Conservation (phyloP, 2,797 vertebrate species). For the Eurystomus glaucurus region DNA sequence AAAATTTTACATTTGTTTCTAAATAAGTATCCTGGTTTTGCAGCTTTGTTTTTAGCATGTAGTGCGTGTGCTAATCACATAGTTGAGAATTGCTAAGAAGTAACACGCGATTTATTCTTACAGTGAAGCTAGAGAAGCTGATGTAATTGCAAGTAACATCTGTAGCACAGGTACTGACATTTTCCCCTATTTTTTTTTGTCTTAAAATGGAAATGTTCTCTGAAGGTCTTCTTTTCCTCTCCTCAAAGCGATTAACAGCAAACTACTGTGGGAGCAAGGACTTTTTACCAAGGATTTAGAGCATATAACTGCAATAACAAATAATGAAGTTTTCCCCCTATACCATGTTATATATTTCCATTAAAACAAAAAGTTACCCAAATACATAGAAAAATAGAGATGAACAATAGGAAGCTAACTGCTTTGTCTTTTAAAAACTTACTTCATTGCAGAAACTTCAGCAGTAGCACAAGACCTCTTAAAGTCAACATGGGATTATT, state of each 20-base stretch:
- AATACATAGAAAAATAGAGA: background rate
- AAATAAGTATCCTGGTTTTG: background rate
- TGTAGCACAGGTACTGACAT: background rate
- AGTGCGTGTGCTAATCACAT: background rate
- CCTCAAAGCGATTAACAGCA: background rate
- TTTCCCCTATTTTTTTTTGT: background rate
- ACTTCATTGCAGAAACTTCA: background rate
- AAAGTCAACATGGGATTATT: background rate
- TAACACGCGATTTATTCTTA: background rate
- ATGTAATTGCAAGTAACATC: background rate
- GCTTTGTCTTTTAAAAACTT: background rate
- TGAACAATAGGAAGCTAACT: rapidly evolving
- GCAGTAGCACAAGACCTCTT: background rate
- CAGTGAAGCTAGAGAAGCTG: background rate
- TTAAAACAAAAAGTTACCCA: background rate
- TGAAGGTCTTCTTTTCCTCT: background rate
- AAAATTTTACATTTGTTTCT: background rate
- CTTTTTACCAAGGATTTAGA: background rate
- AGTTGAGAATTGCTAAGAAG: background rate
- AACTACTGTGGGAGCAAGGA: background rate
- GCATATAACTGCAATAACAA: background rate
- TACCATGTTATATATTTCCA: background rate
- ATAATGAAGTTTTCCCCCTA: background rate
- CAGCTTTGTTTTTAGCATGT: background rate
- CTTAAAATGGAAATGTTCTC: background rate